Base-by-base conservation (phyloP, 2,888 invertebrate species). In the Dinocampus coccinellae region DNA sequence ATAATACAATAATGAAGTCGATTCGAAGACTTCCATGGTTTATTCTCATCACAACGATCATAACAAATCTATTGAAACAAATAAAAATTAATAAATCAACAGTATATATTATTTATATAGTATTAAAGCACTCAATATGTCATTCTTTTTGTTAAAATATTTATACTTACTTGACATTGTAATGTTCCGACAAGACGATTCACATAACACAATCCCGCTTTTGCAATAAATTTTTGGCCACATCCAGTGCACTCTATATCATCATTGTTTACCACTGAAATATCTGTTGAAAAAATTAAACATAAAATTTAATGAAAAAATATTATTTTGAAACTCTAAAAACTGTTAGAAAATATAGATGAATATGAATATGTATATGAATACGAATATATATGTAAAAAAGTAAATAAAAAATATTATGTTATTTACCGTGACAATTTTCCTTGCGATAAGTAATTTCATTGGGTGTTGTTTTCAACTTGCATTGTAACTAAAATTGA, bases 141-240 rank as follows among this genome's bases (percentile, higher is more conserved):
- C 11, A n/a, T 57, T 29, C 1, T 11, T 29, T n/a, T 26, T 26
- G 11, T 13, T 29, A 16, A 55, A 22, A 29, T 29, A 29, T 29
- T 3, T 29, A 24, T 29, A 58, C 58, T 58, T 20, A 58, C 58
- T 29, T 33, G 58, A 58, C 58, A 58, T 16, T 58, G 58, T n/a
- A 58, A 33, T 9, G 58, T 58, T 34, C 58, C 58, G 26, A 58
- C 58, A 58, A 58, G 7, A 3, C 26, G 58, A 34, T 58, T 58
- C 10, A 58, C 3, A 58, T 16, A 58, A 34, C 58, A 58, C 33
- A 9, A n/a, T 2, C 33, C 58, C 1, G n/a, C 3, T 29, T 26
- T 20, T 3, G 33, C 10, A 33, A 58, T 26, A 10, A 58, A 13
- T 29, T 10, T 9, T n/a, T 24, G 11, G n/a, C 58, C 58, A 34